Evolutionary conservation across 2,797 vertebrate genomes (phyloP).

Genomic region (Heliangelus exortis): DNA sequence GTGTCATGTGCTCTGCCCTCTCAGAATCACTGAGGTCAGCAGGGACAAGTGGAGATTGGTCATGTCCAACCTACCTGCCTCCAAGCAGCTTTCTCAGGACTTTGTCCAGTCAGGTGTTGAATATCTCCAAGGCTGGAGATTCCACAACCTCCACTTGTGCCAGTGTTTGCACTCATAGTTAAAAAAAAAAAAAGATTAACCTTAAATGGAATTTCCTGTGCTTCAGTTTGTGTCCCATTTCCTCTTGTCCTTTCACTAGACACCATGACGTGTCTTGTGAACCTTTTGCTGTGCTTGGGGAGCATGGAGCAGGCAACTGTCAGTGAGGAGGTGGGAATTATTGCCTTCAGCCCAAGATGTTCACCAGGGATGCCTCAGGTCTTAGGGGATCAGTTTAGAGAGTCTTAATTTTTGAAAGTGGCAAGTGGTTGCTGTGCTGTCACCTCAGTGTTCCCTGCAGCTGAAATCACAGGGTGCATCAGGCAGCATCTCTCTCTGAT

Average conservation of each 20-base stretch:
- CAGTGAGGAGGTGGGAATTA: neutral
- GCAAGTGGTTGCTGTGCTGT: neutral
- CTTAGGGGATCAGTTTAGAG: neutral
- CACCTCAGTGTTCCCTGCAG: neutral
- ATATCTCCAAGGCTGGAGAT: neutral
- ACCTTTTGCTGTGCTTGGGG: neutral
- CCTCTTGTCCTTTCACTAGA: neutral
- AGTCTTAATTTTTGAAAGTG: neutral
- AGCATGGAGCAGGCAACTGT: neutral
- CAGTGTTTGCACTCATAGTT: neutral
- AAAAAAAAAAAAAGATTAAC: neutral
- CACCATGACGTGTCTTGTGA: neutral
- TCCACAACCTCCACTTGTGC: neutral
- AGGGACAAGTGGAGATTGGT: accelerated
- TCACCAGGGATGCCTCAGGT: neutral
- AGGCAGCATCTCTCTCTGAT: neutral
- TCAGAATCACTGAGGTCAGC: accelerated
- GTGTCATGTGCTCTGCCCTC: accelerated
- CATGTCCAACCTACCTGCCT: neutral
- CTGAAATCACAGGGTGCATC: neutral
- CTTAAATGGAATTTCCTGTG: neutral
- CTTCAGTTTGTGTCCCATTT: neutral
- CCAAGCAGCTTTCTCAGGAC: neutral
- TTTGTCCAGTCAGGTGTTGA: neutral
- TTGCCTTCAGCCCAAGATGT: neutral